Conservation (phyloP, 2,113 vertebrate species). For the Atractosteus spatula region DNA sequence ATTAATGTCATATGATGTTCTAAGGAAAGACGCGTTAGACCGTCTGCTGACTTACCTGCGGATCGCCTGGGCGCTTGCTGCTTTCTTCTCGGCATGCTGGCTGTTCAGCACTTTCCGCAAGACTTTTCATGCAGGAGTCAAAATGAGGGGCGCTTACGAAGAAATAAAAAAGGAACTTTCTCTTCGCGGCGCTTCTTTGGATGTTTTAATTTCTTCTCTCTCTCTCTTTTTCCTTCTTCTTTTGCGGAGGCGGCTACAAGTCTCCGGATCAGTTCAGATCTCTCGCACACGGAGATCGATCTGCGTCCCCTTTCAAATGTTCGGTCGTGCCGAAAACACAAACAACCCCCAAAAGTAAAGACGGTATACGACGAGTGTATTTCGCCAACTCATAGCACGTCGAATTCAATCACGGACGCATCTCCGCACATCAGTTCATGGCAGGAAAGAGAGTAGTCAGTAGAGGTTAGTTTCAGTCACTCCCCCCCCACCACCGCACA, state of each 20-base stretch:
- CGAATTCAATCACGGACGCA: constrained; percentile 48
- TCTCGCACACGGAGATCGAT: constrained; percentile 13
- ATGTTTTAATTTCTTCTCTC: constrained; percentile 23
- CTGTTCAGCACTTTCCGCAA: constrained; percentile 76
- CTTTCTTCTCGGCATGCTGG: constrained; percentile 92
- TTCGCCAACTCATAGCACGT: constrained; percentile 50
- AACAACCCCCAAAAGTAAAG: constrained; percentile 19
- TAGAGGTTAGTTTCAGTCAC: constrained; percentile 71
- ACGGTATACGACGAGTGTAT: constrained; percentile 31
- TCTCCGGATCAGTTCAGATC: constrained; percentile 29
- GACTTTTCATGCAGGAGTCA: constrained; percentile 83
- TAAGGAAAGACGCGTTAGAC: background rate
- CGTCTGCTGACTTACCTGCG: constrained; percentile 71
- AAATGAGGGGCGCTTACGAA: constrained; percentile 41
- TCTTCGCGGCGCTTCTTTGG: constrained; percentile 37
- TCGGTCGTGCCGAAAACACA: constrained; percentile 7
- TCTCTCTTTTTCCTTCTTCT: constrained; percentile 33
- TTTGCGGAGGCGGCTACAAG: constrained; percentile 23
- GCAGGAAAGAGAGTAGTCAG: constrained; percentile 50
- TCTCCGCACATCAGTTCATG: constrained; percentile 54
- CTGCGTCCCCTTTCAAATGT: constrained; percentile 23
- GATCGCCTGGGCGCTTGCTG: constrained; percentile 92
- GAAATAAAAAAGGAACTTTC: constrained; percentile 39
- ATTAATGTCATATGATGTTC: background rate
- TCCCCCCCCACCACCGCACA: constrained; percentile 42